Evolutionary conservation across 2,888 invertebrate genomes (phyloP), one percentile per base, ranked within the genome.

Genomic region (Silvanus unidentatus): DNA sequence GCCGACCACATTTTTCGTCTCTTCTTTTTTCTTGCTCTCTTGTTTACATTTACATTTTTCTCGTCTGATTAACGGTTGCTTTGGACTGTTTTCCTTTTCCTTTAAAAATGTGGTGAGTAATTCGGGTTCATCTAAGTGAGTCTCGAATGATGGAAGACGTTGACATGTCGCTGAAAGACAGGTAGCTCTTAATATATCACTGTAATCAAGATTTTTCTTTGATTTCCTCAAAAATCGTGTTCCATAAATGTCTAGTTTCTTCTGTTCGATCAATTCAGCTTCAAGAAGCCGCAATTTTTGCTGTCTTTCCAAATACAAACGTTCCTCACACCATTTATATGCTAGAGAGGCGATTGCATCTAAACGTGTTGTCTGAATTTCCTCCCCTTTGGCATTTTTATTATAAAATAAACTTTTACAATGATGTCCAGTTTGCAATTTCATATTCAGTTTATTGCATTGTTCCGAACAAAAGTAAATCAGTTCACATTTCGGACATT

Each of bases 381-480:
- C n/a, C n/a, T n/a, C n/a, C n/a, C n/a, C n/a, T n/a, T n/a, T n/a
- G n/a, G n/a, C n/a, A n/a, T n/a, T n/a, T n/a, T n/a, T n/a, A n/a
- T n/a, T n/a, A n/a, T n/a, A n/a, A n/a, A n/a, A n/a, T n/a, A n/a
- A n/a, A n/a, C n/a, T n/a, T n/a, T n/a, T n/a, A n/a, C n/a, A n/a
- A n/a, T n/a, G n/a, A n/a, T n/a, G n/a, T n/a, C n/a, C n/a, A n/a
- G n/a, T n/a, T n/a, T n/a, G n/a, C n/a, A 49, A 36, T 45, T 52
- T 62, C 43, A 45, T 45, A 43, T 56, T 63, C 38, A 47, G 38
- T 39, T 51, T 56, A 42, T 67, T 69, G 44, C 71, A 71, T 40
- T 63, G 50, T 44, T 58, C 45, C 0, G 67, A 68, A 48, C 71
- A 71, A 48, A 65, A 71, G 39, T 62, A 61, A 8, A 70, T 57